phyloP scores from a whole-genome alignment of 2,113 vertebrate species.

The Tetrax tetrax region DNA sequence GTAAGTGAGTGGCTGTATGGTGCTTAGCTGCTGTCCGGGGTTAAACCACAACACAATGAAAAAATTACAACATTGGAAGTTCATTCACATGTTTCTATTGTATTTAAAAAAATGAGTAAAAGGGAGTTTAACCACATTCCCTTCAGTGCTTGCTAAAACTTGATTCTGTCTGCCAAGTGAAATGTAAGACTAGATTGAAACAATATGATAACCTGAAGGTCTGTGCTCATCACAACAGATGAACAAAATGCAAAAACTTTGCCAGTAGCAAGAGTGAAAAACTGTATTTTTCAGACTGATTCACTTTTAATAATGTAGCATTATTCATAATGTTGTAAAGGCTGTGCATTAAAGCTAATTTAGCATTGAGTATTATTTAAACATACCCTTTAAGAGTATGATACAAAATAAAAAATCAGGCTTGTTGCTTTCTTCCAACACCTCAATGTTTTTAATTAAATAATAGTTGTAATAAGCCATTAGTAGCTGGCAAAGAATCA shows the following conservation, averaged over 20 bases:
- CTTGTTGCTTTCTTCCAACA: neutral
- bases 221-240: neutral
- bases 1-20: too few species aligned
- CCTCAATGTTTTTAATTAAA: neutral
- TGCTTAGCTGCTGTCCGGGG: too few species aligned
- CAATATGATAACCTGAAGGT: slow-evolving; percentile 2
- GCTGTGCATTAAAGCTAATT: neutral
- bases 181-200: neutral
- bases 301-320: slow-evolving; percentile 8
- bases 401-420: neutral
- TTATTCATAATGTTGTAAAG: neutral
- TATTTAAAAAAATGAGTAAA: neutral
- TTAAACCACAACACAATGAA: neutral
- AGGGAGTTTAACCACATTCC: neutral
- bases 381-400: neutral
- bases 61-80: neutral
- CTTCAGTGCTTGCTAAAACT: slow-evolving; percentile 25
- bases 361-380: neutral
- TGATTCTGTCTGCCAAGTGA: neutral
- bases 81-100: neutral
- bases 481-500: neutral
- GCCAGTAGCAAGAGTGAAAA: neutral
- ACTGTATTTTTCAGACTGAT: neutral
- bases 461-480: neutral
- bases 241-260: slow-evolving; percentile 18